Base-by-base conservation (phyloP, 92 coral and sea anemone genomes). In the Bergia sp. region DNA sequence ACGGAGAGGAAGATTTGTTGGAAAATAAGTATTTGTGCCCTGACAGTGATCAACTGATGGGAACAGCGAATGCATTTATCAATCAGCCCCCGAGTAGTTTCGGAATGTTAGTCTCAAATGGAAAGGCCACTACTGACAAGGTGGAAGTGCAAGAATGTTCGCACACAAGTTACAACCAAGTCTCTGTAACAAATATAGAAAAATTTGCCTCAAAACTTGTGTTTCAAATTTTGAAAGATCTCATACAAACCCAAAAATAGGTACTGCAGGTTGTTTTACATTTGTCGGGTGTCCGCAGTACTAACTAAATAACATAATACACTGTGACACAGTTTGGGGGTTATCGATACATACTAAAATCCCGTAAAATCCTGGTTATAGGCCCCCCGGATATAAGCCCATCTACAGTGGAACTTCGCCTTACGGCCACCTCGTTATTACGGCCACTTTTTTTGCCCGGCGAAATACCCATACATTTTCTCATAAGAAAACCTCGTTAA, bases 121-220 rank as follows among this genome's bases (percentile, higher is more conserved):
- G 43, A 8, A 42, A 9, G 20, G 72, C n/a, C 36, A 5, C n/a
- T 82, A 13, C 76, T 45, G 21, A 15, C 5, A 13, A 13, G 42
- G 29, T 23, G 42, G 50, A 45, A 83, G 43, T 73, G 58, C 58
- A 53, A 53, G 44, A 73, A 12, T 36, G 75, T 47, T 20, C 39
- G 42, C 65, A 71, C 23, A 53, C 16, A 71, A 12, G 47, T 37
- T 37, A 7, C 53, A 44, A 36, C n/a, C 23, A 7, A 12, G 44
- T 45, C 39, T n/a, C 39, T 13, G 40, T 84, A 5, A 8, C 79
- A 43, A 47, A 12, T 50, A 29, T 72, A 23, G 87, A 84, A 37
- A 73, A n/a, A 29, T 84, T n/a, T 47, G 87, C 87, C 13, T 43
- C 87, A 11, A 71, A 47, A 44, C 39, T 84, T 71, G 29, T 67